Percentiles rank a stretch among this genome's conserved stretches.
Conservation (phyloP, 2,888 invertebrate species). For the Quadroppia sp. region DNA sequence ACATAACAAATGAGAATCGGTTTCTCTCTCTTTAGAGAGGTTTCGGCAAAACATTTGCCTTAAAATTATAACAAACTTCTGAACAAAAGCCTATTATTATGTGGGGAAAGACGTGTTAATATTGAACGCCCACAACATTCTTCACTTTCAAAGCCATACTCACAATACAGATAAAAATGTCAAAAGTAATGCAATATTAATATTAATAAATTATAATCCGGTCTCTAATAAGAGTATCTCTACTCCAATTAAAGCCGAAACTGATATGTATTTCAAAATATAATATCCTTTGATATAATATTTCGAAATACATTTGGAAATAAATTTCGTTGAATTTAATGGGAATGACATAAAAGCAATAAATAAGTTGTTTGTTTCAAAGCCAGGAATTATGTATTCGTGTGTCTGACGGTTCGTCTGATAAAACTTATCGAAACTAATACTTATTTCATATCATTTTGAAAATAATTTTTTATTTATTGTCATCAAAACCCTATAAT, state of each 20-base stretch:
- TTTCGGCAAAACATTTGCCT: not conserved
- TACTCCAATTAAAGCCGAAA: slow-evolving; percentile 1
- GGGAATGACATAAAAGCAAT: not conserved
- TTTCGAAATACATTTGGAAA: not conserved
- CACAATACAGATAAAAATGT: not conserved
- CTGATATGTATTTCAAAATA: not conserved
- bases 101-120: slow-evolving; percentile 25
- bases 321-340: not conserved
- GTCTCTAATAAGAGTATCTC: not conserved
- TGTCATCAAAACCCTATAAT: no score
- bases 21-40: not conserved
- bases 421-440: not conserved
- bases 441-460: no score
- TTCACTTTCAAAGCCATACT: not conserved
- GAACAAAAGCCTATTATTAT: slow-evolving; percentile 29
- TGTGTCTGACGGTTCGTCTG: not conserved
- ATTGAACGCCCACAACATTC: slow-evolving; percentile 9
- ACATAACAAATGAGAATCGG: not conserved
- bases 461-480: no score
- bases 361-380: slow-evolving; percentile 5
- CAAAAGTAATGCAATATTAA: not conserved
- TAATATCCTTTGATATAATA: slow-evolving; percentile 4
- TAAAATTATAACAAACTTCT: not conserved
- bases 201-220: no score
- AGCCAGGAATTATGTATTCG: slow-evolving; percentile 4